Conservation (phyloP, 2,888 invertebrate genomes). For the Deroplatys truncata region DNA sequence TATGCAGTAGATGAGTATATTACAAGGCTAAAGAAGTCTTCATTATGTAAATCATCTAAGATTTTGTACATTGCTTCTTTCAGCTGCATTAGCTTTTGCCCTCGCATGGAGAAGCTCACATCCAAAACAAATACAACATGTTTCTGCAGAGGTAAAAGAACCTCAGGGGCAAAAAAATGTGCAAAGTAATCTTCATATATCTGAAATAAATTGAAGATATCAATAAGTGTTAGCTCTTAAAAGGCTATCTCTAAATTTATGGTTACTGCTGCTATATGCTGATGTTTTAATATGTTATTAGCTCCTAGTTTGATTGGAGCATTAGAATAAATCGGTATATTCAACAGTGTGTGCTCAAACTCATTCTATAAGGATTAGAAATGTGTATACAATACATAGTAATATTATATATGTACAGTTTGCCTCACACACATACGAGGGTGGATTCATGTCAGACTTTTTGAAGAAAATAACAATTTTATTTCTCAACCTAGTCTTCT, state of each 20-base stretch:
- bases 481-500: too few species aligned
- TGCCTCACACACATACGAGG: too few species aligned
- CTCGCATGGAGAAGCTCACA: constrained; percentile 50
- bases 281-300: too few species aligned
- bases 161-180: constrained; percentile 48
- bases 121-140: constrained; percentile 52
- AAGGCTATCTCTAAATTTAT: background rate
- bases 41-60: constrained; percentile 39
- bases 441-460: too few species aligned
- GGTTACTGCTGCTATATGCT: too few species aligned
- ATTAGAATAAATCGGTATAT: background rate
- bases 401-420: too few species aligned
- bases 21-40: constrained; percentile 45
- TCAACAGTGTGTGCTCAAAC: background rate
- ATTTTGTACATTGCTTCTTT: constrained; percentile 44
- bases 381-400: too few species aligned
- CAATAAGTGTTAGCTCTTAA: background rate
- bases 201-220: constrained; percentile 18
- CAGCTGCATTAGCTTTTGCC: constrained; percentile 45
- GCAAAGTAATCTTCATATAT: constrained; percentile 47
- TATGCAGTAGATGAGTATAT: constrained; percentile 37
- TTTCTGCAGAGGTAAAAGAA: constrained; percentile 42
- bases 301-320: too few species aligned
- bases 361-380: too few species aligned
- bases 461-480: too few species aligned